These are phyloP conservation scores for Xestia xanthographa DNA, from an alignment of 2,888 invertebrate genomes.

Conservation along the genomic window DNA sequence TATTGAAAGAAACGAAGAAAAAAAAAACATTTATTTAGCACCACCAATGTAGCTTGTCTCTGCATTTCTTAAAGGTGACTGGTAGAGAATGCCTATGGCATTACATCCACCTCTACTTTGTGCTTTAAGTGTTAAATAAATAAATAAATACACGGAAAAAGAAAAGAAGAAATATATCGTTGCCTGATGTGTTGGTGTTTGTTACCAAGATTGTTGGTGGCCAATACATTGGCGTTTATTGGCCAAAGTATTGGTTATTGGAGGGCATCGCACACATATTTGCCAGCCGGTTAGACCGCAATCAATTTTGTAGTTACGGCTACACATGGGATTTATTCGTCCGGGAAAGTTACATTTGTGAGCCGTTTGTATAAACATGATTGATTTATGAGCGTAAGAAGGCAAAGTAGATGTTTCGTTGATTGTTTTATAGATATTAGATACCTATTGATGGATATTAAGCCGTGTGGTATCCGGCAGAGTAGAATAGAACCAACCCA, in stretches of 20 bases:
- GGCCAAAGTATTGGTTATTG: conserved; percentile 14
- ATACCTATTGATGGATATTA: neutral
- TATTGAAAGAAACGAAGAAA: neutral
- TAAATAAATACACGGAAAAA: neutral
- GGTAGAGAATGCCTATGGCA: too few relatives aligned
- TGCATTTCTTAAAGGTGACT: too few relatives aligned
- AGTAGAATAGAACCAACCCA: too few relatives aligned
- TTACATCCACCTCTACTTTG: too few relatives aligned
- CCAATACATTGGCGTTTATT: neutral
- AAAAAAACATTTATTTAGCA: neutral
- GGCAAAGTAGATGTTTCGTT: neutral
- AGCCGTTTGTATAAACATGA: neutral
- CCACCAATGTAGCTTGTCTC: too few relatives aligned
- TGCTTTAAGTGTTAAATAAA: too few relatives aligned
- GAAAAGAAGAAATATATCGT: neutral
- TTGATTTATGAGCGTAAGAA: neutral
- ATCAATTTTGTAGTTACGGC: conserved; percentile 28
- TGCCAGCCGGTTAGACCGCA: conserved; percentile 12
- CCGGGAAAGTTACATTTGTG: conserved; percentile 13
- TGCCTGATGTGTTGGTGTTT: neutral
- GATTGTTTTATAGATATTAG: neutral
- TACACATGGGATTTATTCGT: conserved; percentile 3
- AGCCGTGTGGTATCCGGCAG: too few relatives aligned
- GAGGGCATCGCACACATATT: conserved; percentile 17
- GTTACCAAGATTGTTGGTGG: neutral